Evolutionary conservation across 2,888 invertebrate genomes (phyloP).

Genomic region (Diplolepis rosae): DNA sequence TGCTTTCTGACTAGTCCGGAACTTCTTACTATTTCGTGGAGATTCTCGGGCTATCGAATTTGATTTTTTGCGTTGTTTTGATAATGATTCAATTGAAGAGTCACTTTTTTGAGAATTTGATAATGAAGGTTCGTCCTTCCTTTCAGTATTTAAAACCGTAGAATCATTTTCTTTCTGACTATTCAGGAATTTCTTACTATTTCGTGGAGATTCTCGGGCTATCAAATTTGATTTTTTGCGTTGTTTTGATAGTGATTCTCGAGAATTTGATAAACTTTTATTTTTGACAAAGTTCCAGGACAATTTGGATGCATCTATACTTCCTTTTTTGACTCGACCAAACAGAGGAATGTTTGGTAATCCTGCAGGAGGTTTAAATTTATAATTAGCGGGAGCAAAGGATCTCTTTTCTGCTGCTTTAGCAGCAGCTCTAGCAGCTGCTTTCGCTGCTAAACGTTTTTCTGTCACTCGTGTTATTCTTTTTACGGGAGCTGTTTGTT

Average conservation of each 20-base stretch:
- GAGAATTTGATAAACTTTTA: neutral
- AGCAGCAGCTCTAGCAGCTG: neutral
- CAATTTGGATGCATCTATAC: neutral
- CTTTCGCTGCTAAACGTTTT: slow-evolving; percentile 60
- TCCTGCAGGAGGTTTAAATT: slow-evolving; percentile 2
- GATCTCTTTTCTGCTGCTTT: neutral
- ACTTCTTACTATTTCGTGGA: neutral
- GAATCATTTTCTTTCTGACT: neutral
- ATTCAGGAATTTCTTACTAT: neutral
- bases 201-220: neutral
- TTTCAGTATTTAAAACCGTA: neutral
- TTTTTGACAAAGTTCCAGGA: neutral
- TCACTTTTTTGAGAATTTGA: neutral
- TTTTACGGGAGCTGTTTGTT: slow-evolving; percentile 35
- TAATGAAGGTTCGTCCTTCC: neutral
- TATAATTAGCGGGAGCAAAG: slow-evolving; percentile 17
- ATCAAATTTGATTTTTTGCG: neutral
- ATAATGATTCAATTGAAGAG: neutral
- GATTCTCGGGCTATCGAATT: neutral
- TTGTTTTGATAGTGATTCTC: neutral
- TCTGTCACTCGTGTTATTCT: slow-evolving; percentile 64
- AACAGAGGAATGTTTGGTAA: slow-evolving; percentile 54
- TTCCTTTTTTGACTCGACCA: slow-evolving; percentile 42
- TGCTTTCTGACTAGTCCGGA: neutral
- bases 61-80: neutral